These are phyloP conservation scores for Cyrtonyx montezumae DNA, from an alignment of 2,113 vertebrate species.

Conservation along the genomic window DNA sequence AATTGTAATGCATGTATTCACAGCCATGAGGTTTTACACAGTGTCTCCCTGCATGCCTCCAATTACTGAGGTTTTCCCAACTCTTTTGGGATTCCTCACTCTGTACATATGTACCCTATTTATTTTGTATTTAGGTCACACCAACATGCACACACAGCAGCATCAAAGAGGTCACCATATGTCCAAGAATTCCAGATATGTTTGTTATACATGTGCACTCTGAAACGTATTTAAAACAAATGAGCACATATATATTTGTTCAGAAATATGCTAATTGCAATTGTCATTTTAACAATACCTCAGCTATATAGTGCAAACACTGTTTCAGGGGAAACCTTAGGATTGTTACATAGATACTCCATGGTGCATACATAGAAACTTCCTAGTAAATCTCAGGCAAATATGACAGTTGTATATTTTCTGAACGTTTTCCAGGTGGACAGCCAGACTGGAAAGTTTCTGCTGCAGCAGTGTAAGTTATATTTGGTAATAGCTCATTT, in stretches of 20 bases:
- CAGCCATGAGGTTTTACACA: background rate
- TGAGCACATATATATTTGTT: background rate
- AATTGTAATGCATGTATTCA: background rate
- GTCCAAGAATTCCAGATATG: conserved; percentile 2
- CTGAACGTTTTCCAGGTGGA: background rate
- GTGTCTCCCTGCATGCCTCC: background rate
- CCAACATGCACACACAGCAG: background rate
- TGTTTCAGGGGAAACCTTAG: background rate
- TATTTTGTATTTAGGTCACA: conserved; percentile 61
- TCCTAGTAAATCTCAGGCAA: background rate
- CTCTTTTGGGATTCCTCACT: background rate
- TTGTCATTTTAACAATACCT: background rate
- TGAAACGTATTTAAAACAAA: background rate
- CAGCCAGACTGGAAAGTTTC: conserved; percentile 7
- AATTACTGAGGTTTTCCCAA: background rate
- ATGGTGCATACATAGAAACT: fast-evolving
- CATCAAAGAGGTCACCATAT: conserved; percentile 59
- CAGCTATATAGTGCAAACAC: background rate
- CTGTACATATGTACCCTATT: background rate
- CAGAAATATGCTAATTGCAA: background rate
- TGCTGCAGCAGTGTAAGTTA: background rate
- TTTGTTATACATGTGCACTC: background rate
- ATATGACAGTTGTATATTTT: background rate
- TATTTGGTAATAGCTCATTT: conserved; percentile 21
- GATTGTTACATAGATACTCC: background rate